These are phyloP conservation scores for Sander vitreus DNA, from an alignment of 2,113 vertebrate species.

Conservation along the genomic window DNA sequence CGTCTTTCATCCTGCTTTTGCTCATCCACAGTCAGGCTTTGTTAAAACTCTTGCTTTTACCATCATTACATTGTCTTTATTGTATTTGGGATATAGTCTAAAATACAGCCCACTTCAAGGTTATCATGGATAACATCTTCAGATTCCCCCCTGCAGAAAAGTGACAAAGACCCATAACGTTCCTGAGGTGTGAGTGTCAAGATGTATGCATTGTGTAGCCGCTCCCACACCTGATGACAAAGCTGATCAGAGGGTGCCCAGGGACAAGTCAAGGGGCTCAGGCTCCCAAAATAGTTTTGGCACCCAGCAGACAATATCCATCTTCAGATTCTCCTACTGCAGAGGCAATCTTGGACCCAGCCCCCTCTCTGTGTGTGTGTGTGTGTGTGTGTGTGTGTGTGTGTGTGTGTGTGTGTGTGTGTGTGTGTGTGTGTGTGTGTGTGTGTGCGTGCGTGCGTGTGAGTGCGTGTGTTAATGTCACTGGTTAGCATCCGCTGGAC, in stretches of 20 bases:
- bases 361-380: not conserved
- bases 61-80: no score
- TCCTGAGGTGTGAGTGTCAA: constrained; percentile 40
- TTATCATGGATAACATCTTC: constrained; percentile 15
- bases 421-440: constrained; percentile 42
- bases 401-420: constrained; percentile 22
- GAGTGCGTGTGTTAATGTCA: constrained; percentile 57
- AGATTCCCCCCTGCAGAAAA: not conserved
- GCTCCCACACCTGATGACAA: constrained; percentile 74
- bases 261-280: constrained; percentile 65
- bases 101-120: constrained; percentile 24
- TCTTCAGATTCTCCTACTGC: constrained; percentile 74
- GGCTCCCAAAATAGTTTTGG: constrained; percentile 80
- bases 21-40: not conserved
- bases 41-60: not conserved
- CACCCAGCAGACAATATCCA: constrained; percentile 78
- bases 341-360: constrained; percentile 61
- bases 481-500: constrained; percentile 40
- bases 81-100: not conserved
- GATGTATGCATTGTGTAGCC: constrained; percentile 49
- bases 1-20: not conserved
- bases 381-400: constrained; percentile 34
- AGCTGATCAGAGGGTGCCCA: constrained; percentile 75
- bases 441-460: constrained; percentile 28
- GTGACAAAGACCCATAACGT: constrained; percentile 10